Evolutionary conservation across 2,797 vertebrate species (phyloP), one percentile per base, ranked within the genome.

Genomic region (Enteromius trimaculatus): DNA sequence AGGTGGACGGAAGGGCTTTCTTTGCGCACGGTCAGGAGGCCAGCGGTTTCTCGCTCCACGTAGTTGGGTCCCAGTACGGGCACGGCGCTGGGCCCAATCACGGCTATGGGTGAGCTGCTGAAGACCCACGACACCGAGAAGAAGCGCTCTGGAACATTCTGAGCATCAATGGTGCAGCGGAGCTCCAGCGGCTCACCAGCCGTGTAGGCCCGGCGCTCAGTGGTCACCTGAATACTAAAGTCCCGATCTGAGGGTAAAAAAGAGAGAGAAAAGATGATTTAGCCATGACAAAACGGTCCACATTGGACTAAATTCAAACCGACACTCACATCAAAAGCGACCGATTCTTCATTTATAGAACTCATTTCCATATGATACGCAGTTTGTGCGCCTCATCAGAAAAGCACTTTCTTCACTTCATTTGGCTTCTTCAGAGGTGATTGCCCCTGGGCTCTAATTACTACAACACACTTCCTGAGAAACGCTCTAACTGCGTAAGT

Each of bases 91-190:
- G 97, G 96, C 75, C 97, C 97, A 92, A 98, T 94, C 92, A 96
- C 96, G 92, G 97, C 98, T 11, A 99, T 96, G 68, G 97, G 95
- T 44, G 97, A 97, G 95, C 97, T 98, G 94, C 97, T 99, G 95
- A 98, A 99, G 90, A 98, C 97, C 98, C 98, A 99, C 89, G 97
- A 98, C 92, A 99, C 96, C 31, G 97, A 97, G 87, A 99, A 99
- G 93, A 96, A 97, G 21, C 98, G 97, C 88, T 99, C 97, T 0
- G 96, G 96, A 72, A 97, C 82, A 0, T 96, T 98, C 93, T 99
- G 98, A 0, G 97, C 97, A 85, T 99, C 97, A 83, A 99, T 95
- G 92, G 96, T 95, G 92, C 98, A 99, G 51, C 96, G 94, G 84
- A 99, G 97, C 93, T 98, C 97, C 88, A 96, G 96, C 0, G 96